Evolutionary conservation across 1,140 invertebrate species (phyloP), one percentile per base, ranked within the genome.

Genomic region (Mactra quadrangularis): DNA sequence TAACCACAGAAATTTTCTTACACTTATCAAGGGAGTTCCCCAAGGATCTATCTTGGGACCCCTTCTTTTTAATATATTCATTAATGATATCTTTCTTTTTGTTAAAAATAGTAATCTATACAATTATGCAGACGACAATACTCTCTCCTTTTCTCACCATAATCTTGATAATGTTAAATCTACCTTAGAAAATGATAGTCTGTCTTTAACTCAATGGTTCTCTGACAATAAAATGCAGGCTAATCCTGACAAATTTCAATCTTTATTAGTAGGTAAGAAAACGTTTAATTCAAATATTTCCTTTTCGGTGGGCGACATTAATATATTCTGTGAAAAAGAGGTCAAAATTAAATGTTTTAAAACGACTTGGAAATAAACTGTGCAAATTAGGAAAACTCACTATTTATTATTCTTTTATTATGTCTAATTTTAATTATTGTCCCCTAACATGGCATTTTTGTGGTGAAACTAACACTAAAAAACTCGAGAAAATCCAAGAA

Each of bases 351-450:
- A 66, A 66, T 66, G 33, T 66, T 25, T 11, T 66, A 25, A 66
- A 66, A 22, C 35, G 62, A 41, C 17, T 66, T 9, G 19, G 33
- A n/a, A 66, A 66, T 9, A 9, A 66, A 17, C 22, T 66, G 15
- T 38, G 41, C 62, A 66, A 35, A 66, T n/a, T 66, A 13, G 62
- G 62, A n/a, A n/a, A n/a, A n/a, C n/a, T n/a, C n/a, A n/a, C n/a
- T n/a, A n/a, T n/a, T n/a, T n/a, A n/a, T n/a, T 25, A 66, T 22
- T 66, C 55, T 45, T 76, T 76, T 76, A 55, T 76, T 1, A 76
- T 76, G 72, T 60, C 72, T 38, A 76, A 76, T 38, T 76, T 76
- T 47, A 59, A 76, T 57, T 76, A 62, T 25, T 76, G 72, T 45
- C 53, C 53, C 45, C 29, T 76, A 3, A 76, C 2, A 22, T 76